These are phyloP conservation scores for Sylvilagus bachmani DNA, from an alignment of 2,113 vertebrate species.

Conservation along the genomic window DNA sequence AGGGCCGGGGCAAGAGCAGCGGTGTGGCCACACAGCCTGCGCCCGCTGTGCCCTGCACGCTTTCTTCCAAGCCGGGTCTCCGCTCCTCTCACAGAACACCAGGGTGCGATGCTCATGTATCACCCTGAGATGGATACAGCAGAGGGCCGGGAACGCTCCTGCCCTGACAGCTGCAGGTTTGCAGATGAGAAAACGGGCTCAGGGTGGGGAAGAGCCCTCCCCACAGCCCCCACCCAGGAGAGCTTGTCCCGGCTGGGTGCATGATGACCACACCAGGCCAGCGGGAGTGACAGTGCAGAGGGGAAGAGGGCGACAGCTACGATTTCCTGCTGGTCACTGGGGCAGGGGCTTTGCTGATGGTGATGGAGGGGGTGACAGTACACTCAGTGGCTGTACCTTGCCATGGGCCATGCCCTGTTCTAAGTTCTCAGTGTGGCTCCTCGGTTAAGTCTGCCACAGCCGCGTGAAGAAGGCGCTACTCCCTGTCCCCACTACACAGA, in stretches of 20 bases:
- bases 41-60: not conserved
- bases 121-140: not conserved
- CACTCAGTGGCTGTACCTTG: not conserved
- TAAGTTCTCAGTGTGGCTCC: not conserved
- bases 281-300: not conserved
- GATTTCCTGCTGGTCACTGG: not conserved
- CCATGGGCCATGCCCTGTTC: not conserved
- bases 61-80: rapidly evolving
- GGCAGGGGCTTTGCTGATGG: not conserved
- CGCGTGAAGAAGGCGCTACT: not conserved
- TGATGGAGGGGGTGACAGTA: not conserved
- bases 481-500: not conserved
- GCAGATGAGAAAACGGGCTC: not conserved
- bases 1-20: not conserved
- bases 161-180: not conserved
- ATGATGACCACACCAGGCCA: not conserved
- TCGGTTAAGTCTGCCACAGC: not conserved
- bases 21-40: not conserved
- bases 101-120: rapidly evolving
- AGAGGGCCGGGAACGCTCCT: not conserved
- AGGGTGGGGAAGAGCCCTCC: not conserved
- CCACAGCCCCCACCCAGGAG: not conserved
- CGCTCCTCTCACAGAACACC: not conserved
- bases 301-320: not conserved
- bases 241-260: not conserved